Base-by-base conservation (phyloP, 2,113 vertebrate genomes). In the Psettodes erumei region DNA sequence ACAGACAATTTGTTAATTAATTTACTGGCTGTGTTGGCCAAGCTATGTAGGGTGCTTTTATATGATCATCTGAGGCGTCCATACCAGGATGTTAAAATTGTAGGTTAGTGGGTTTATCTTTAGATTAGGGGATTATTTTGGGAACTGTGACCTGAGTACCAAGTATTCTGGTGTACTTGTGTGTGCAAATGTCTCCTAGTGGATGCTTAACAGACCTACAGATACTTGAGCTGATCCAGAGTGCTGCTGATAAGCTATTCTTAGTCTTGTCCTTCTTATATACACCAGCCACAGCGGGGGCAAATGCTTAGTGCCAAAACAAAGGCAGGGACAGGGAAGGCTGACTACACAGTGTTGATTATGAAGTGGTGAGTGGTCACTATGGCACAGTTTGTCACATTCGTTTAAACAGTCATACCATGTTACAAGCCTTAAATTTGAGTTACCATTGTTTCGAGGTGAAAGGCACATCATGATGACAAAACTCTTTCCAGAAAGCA, bases 181-280 rank as follows among this genome's bases (percentile, higher is more conserved):
- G 35, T 51, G 30, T 42, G 28, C 25, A 79, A 69, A 56, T 40
- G 63, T 62, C 63, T 71, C 12, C 42, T 9, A n/a, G n/a, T 59
- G 60, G 70, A 62, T 64, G 65, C 21, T 43, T 19, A 47, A n/a
- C 33, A 86, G 83, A 89, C 83, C 82, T 63, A 74, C 47, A 77
- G 77, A 76, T 58, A 76, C 53, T 28, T 59, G 30, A 56, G 62
- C 79, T 85, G 81, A 84, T 86, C 53, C 77, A 68, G 64, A 73
- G 27, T 6, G 54, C 77, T 40, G 56, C 59, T 81, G 77, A 81
- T 71, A 47, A 82, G 54, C 88, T 90, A 92, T 90, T 89, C 78
- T 89, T 91, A 88, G 89, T 47, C 64, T 3, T 71, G 79, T 62
- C 73, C 70, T 83, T 33, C 77, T 86, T 47, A 80, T 47, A 72